Evolutionary conservation across 1,140 invertebrate genomes (phyloP), one percentile per base, ranked within the genome.

Genomic region (Lerema accius): DNA sequence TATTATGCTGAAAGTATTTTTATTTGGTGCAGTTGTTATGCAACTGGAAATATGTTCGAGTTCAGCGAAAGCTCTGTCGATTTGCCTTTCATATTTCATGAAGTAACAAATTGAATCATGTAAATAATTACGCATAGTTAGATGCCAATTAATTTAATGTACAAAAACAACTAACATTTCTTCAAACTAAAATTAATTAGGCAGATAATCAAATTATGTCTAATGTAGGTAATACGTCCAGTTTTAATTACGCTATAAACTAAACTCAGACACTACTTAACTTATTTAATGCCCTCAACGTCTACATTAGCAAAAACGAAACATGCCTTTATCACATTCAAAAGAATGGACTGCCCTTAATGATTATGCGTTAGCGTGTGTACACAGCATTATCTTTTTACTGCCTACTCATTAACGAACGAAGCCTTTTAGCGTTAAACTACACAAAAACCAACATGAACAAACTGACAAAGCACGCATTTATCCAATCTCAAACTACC

Each of bases 361-460:
- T 46, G 50, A 66, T 61, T 60, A 65, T 61, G 58, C 26, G 42
- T 45, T 66, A 49, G 55, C 55, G 58, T 58, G 65, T 62, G 51
- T 59, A 68, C 51, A 68, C 66, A 68, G 58, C 15, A 62, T 63
- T 65, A 71, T 71, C 63, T 65, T 37, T 63, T 58, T 58, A 58
- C 55, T 58, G 15, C 50, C 53, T 23, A 63, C 53, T 63, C 55
- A 63, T 63, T 63, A 50, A 63, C 42, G 17, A 56, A 51, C 49
- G 43, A 50, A 56, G 42, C 56, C 55, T 68, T 74, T 71, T 71
- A 48, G 37, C 50, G 45, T 13, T 53, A 55, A 37, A 65, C 40
- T 55, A 28, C 58, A 76, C 74, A 80, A 80, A 79, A 80, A 80
- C 69, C 66, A 60, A 60, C 56, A 60, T 49, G 40, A 49, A 49